These are phyloP conservation scores for Rhynchomys soricoides DNA, from an alignment of 2,113 vertebrate genomes.

Conservation along the genomic window DNA sequence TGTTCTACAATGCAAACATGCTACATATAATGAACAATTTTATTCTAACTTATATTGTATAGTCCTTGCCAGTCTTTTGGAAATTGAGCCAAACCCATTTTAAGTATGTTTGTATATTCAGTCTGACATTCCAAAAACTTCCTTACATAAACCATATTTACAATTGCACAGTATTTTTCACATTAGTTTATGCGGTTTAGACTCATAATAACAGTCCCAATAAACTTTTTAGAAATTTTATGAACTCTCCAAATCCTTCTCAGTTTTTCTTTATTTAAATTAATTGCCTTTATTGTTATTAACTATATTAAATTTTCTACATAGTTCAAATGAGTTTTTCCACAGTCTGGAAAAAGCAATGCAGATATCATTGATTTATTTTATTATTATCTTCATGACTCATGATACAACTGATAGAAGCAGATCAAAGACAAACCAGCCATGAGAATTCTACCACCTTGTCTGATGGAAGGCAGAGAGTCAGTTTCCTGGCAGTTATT, in stretches of 20 bases:
- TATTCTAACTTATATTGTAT: constrained; percentile 2
- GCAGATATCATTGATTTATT: constrained; percentile 5
- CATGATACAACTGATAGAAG: neutral
- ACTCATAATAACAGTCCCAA: neutral
- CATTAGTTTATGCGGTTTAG: neutral
- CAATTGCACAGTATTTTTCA: neutral
- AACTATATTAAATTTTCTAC: neutral
- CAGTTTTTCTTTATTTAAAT: constrained; percentile 45
- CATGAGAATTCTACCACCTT: fast-evolving
- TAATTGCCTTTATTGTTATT: neutral
- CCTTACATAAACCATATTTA: constrained; percentile 11
- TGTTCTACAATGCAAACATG: neutral
- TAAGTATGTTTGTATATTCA: neutral
- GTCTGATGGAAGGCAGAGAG: neutral
- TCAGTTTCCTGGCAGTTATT: neutral
- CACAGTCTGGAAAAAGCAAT: neutral
- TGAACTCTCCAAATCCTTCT: neutral
- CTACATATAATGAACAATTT: neutral
- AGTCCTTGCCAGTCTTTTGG: neutral
- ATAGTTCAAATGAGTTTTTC: constrained; percentile 21
- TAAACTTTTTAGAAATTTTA: constrained; percentile 11
- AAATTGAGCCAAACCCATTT: neutral
- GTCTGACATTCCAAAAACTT: neutral
- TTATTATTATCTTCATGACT: neutral
- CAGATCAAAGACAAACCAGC: neutral